Percentiles rank a stretch among this genome's conserved stretches.
These are phyloP conservation scores for Magallana gigas DNA, from an alignment of 1,140 invertebrate genomes.

Conservation along the genomic window DNA sequence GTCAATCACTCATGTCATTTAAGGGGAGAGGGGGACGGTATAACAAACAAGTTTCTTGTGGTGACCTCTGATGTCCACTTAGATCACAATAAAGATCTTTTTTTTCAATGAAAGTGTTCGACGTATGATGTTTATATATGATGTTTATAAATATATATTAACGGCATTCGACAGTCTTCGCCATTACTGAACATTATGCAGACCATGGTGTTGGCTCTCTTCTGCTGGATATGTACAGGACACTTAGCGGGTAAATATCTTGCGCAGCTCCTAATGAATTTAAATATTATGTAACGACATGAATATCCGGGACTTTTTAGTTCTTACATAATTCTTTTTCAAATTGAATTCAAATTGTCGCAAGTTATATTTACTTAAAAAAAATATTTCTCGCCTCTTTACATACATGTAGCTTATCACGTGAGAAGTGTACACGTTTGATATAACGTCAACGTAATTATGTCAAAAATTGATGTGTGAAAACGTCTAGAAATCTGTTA, in stretches of 20 bases:
- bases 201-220: not conserved
- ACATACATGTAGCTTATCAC: too few relatives aligned
- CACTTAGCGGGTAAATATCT: not conserved
- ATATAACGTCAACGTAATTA: too few relatives aligned
- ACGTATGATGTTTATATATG: not conserved
- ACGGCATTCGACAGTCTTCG: not conserved
- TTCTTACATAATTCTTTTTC: too few relatives aligned
- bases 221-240: not conserved
- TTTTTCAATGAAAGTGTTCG: slow-evolving; percentile 16
- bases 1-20: slow-evolving; percentile 6
- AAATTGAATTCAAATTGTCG: too few relatives aligned
- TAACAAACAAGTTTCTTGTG: not conserved
- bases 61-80: not conserved
- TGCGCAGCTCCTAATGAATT: too few relatives aligned
- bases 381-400: too few relatives aligned
- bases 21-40: not conserved
- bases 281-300: too few relatives aligned
- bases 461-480: too few relatives aligned
- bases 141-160: slow-evolving; percentile 1
- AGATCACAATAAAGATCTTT: not conserved
- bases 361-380: too few relatives aligned
- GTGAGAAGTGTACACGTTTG: too few relatives aligned
- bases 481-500: too few relatives aligned
- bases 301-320: too few relatives aligned
- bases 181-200: not conserved